Conservation (phyloP, 2,797 vertebrate genomes). For the Premnoplex brunnescens region DNA sequence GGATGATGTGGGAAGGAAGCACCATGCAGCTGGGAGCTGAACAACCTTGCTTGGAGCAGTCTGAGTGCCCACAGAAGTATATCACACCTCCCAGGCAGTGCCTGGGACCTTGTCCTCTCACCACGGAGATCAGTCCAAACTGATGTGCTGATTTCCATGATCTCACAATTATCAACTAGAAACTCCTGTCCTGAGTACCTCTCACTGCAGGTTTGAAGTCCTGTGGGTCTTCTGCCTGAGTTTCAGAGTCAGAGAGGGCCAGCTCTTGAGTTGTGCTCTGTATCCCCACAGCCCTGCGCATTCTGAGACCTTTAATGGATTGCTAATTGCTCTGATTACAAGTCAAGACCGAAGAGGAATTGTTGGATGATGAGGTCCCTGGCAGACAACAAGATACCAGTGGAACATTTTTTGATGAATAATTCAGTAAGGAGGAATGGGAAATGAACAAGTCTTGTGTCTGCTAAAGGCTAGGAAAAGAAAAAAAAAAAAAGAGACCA, state of each 20-base stretch:
- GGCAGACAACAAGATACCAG: slow-evolving; percentile 72
- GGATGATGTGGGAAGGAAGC: rapidly evolving
- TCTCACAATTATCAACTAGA: not conserved
- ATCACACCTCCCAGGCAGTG: not conserved
- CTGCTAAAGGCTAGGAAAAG: slow-evolving; percentile 27
- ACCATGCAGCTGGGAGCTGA: not conserved
- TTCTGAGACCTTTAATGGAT: slow-evolving; percentile 59
- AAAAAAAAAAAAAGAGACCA: not conserved
- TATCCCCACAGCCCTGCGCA: not conserved
- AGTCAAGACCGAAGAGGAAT: slow-evolving; percentile 52
- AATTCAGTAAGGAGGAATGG: slow-evolving; percentile 75
- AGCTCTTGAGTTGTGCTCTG: not conserved
- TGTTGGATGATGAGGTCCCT: slow-evolving; percentile 69
- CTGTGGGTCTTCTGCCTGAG: not conserved
- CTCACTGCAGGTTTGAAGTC: not conserved
- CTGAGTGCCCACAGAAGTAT: not conserved
- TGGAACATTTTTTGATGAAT: slow-evolving; percentile 72
- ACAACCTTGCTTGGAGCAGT: not conserved
- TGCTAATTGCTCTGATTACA: slow-evolving; percentile 75
- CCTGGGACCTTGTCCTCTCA: not conserved
- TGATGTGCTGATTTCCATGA: rapidly evolving
- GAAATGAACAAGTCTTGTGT: slow-evolving; percentile 70
- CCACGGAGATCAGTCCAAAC: not conserved
- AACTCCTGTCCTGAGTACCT: not conserved
- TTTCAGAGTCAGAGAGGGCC: not conserved